Conservation (phyloP, 37 sponge, comb jelly and placozoan species). For the Oopsacas minuta region DNA sequence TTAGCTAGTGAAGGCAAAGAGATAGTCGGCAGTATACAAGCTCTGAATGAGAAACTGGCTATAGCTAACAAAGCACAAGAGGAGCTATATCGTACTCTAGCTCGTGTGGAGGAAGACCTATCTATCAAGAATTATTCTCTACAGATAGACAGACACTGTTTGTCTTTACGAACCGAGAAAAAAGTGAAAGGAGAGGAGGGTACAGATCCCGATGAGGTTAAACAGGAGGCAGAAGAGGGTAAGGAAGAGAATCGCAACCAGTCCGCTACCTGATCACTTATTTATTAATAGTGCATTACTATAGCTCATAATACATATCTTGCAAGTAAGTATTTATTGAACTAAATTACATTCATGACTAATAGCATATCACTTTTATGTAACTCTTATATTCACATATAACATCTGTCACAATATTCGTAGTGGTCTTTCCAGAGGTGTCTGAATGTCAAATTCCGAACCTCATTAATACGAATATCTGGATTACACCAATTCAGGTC, state of each 20-base stretch:
- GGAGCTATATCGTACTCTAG: constrained; percentile 56
- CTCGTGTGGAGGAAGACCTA: constrained; percentile 50
- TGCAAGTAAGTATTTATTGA: neutral
- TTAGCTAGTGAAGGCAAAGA: constrained; percentile 69
- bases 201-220: neutral
- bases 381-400: neutral
- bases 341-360: neutral
- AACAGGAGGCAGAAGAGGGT: neutral
- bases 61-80: constrained; percentile 51
- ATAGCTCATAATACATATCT: too few species aligned
- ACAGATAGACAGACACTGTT: constrained; percentile 59
- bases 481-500: too few species aligned
- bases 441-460: too few species aligned
- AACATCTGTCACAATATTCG: neutral
- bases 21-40: constrained; percentile 43
- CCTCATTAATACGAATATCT: too few species aligned
- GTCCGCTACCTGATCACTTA: neutral
- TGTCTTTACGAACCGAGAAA: constrained; percentile 19
- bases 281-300: neutral
- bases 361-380: neutral
- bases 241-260: neutral
- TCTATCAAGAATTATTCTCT: constrained; percentile 62
- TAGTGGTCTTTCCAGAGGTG: too few species aligned
- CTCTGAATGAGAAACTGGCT: constrained; percentile 55
- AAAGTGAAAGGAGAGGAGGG: neutral